A percentile compares a stretch with the other conserved stretches of the same genome.
phyloP scores from a whole-genome alignment of 2,797 vertebrate genomes.

The Melanotaenia parkinsoni region DNA sequence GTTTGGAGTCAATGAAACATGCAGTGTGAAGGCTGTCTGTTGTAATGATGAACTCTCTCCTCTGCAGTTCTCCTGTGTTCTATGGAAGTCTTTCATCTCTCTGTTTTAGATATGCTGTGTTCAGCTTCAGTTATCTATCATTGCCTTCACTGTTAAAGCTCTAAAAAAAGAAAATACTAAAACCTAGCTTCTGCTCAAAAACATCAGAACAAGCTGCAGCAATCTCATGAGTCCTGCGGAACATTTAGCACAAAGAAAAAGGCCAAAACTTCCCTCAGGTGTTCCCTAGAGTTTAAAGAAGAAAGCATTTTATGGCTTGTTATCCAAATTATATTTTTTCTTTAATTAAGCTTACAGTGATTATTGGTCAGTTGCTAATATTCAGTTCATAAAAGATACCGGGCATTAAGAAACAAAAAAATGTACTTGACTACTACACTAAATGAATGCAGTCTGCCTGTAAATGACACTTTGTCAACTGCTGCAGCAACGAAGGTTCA shows the following conservation, averaged over 20 bases:
- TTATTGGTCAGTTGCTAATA: too few relatives aligned
- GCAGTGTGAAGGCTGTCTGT: not conserved
- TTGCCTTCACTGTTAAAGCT: too few relatives aligned
- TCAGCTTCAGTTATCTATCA: too few relatives aligned
- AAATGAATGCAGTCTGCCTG: too few relatives aligned
- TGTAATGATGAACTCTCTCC: not conserved
- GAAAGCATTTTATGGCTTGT: not conserved
- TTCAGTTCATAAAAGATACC: not conserved
- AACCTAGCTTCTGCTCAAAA: not conserved
- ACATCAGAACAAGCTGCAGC: not conserved
- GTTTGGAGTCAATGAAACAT: not conserved
- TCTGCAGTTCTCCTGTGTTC: not conserved
- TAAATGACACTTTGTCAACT: not conserved
- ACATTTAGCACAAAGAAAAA: not conserved
- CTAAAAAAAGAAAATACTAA: not conserved
- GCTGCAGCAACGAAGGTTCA: not conserved
- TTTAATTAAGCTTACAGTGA: not conserved
- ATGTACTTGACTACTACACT: too few relatives aligned
- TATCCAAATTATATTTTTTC: not conserved
- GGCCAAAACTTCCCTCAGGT: not conserved
- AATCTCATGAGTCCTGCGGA: not conserved
- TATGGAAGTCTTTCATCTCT: not conserved
- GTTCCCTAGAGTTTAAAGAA: not conserved
- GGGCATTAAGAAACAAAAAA: not conserved
- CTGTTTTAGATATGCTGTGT: not conserved